Conservation (phyloP, 2,888 invertebrate species). For the Tuta absoluta region DNA sequence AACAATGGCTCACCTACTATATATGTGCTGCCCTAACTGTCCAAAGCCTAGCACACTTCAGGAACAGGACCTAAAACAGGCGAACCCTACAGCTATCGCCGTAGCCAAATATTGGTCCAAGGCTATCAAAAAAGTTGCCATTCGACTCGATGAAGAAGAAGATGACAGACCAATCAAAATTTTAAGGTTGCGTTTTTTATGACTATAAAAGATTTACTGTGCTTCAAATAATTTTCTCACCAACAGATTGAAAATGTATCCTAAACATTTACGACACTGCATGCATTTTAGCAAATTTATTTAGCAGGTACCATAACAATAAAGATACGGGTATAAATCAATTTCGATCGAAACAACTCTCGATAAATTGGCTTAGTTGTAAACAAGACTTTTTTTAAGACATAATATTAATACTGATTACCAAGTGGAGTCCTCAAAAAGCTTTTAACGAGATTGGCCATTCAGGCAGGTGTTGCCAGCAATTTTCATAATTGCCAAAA, state of each 20-base stretch:
- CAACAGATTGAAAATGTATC: neutral
- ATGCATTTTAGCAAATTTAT: slow-evolving; percentile 7
- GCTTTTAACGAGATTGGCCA: slow-evolving; percentile 10
- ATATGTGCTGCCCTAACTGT: too few relatives aligned
- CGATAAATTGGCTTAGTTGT: neutral
- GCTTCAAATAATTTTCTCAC: neutral
- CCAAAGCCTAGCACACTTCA: too few relatives aligned
- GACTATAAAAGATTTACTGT: too few relatives aligned
- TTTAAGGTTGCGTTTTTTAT: too few relatives aligned
- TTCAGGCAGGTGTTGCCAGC: slow-evolving; percentile 20
- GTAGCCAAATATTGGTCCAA: too few relatives aligned
- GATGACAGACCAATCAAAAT: too few relatives aligned
- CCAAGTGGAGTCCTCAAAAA: slow-evolving; percentile 9
- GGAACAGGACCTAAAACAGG: too few relatives aligned
- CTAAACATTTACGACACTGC: neutral
- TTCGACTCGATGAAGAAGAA: too few relatives aligned
- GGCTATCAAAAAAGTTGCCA: too few relatives aligned
- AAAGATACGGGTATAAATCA: neutral
- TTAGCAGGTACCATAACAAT: slow-evolving; percentile 8
- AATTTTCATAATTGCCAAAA: slow-evolving; percentile 32
- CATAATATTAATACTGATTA: neutral
- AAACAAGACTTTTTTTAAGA: neutral
- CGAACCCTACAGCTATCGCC: too few relatives aligned
- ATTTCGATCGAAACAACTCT: neutral
- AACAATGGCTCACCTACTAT: too few relatives aligned